Conservation (phyloP, 2,888 invertebrate species). For the Atrina japonica region DNA sequence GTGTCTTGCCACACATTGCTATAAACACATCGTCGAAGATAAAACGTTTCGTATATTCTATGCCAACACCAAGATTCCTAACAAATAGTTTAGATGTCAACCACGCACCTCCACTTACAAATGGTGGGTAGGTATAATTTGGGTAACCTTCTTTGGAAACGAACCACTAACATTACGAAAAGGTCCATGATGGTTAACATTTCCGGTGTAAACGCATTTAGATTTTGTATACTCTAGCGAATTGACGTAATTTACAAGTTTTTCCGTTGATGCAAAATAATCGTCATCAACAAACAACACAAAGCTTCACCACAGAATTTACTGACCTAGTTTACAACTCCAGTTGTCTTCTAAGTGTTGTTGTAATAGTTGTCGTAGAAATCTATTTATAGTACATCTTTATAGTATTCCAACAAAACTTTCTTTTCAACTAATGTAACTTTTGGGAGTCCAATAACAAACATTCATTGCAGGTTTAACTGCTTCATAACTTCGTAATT, state of each 20-base stretch:
- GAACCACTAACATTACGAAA: conserved; percentile 16
- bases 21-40: conserved; percentile 25
- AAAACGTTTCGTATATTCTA: conserved; percentile 23
- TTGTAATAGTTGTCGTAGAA: conserved; percentile 25
- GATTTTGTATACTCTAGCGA: background rate
- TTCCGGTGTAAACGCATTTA: conserved; percentile 9
- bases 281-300: conserved; percentile 27
- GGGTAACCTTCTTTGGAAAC: conserved; percentile 23
- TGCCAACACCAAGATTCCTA: conserved; percentile 10
- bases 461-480: background rate
- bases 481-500: background rate
- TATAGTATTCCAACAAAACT: background rate
- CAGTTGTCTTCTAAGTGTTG: conserved; percentile 21
- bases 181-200: conserved; percentile 5
- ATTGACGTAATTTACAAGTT: conserved; percentile 2
- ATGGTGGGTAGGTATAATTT: conserved; percentile 20
- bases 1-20: conserved; percentile 21
- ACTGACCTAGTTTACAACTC: conserved; percentile 11
- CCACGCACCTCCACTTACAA: conserved; percentile 24
- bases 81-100: conserved; percentile 10
- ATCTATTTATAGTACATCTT: conserved; percentile 16
- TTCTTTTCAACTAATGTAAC: background rate
- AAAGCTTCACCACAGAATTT: conserved; percentile 11
- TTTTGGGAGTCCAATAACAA: background rate
- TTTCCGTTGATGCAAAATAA: conserved; percentile 6